These are phyloP conservation scores for Stichodactyla mertensii DNA, from an alignment of 64 coral and sea anemone genomes.

Conservation along the genomic window DNA sequence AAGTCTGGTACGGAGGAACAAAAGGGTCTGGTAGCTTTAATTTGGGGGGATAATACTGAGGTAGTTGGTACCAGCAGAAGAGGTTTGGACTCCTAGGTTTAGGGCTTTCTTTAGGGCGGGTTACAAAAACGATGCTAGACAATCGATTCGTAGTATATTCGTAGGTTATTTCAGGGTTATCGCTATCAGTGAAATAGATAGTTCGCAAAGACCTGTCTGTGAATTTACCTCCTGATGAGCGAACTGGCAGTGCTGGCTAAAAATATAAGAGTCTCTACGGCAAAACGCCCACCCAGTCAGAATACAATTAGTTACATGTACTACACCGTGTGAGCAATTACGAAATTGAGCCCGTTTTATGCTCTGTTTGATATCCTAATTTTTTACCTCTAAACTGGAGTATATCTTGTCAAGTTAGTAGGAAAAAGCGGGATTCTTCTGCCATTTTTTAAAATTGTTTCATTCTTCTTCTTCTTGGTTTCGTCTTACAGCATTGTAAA, in stretches of 20 bases:
- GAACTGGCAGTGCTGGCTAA: background rate
- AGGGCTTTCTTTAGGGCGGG: background rate
- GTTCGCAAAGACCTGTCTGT: background rate
- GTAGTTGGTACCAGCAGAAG: background rate
- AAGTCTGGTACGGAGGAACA: background rate
- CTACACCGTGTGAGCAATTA: background rate
- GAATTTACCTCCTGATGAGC: background rate
- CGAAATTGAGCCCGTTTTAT: too few species aligned
- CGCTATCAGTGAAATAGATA: slow-evolving; percentile 16
- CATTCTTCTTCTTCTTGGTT: background rate
- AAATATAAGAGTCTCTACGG: background rate
- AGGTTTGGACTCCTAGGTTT: background rate
- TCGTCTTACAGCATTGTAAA: background rate
- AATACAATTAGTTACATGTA: too few species aligned
- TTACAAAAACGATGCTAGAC: background rate
- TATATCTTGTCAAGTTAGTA: background rate
- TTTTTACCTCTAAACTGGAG: too few species aligned
- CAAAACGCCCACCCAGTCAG: background rate
- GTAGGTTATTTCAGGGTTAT: slow-evolving; percentile 6
- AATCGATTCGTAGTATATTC: background rate
- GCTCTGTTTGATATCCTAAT: too few species aligned
- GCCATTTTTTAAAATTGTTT: background rate
- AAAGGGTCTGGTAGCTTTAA: background rate
- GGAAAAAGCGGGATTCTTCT: background rate
- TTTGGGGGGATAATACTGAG: background rate